These are phyloP conservation scores for Danio jaintianensis DNA, from an alignment of 2,797 vertebrate species.

Conservation along the genomic window DNA sequence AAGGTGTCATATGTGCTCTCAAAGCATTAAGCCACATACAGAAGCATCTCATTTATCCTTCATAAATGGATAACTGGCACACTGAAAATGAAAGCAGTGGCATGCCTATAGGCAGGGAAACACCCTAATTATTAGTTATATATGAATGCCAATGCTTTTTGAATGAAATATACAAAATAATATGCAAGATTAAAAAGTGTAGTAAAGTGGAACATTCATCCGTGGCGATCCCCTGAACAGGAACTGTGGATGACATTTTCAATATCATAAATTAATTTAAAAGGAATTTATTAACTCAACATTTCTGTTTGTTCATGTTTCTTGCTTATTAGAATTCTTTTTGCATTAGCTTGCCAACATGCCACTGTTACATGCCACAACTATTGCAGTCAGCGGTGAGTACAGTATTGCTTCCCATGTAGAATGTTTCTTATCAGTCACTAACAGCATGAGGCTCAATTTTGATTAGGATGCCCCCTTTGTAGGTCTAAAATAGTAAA, in stretches of 20 bases:
- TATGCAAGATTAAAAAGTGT: neutral
- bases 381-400: neutral
- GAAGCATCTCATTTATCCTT: neutral
- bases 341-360: neutral
- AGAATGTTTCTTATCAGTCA: neutral
- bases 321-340: neutral
- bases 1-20: neutral
- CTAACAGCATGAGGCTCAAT: neutral
- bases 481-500: neutral
- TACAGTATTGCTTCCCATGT: neutral
- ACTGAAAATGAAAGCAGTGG: neutral
- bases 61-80: too few species aligned
- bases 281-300: neutral
- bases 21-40: neutral
- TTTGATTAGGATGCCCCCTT: neutral
- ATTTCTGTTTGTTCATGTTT: neutral
- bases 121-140: neutral
- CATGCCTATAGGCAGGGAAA: neutral
- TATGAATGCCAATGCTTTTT: neutral
- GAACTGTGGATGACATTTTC: neutral
- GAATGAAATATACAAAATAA: neutral
- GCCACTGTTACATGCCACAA: neutral
- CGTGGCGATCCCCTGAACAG: neutral
- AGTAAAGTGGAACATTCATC: neutral
- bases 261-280: neutral